Evolutionary conservation across 92 coral and sea anemone species (phyloP).

Genomic region (Zoanthus sansibaricus): DNA sequence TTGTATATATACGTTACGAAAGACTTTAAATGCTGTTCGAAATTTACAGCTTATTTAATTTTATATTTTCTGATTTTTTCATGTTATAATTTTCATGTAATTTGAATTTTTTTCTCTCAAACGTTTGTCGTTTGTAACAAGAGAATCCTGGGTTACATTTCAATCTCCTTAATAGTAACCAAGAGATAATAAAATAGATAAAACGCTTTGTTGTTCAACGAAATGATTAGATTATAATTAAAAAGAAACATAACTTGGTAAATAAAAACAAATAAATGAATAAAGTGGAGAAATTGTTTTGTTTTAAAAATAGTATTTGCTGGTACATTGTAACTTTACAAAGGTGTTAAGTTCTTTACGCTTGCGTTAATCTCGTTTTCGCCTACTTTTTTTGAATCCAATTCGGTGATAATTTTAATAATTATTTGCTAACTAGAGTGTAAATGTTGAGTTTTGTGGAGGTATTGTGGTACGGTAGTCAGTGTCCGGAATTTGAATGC

Average conservation of each 20-base stretch:
- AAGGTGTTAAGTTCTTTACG: no score
- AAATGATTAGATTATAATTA: slow-evolving; percentile 20
- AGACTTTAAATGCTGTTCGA: background rate
- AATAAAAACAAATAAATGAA: background rate
- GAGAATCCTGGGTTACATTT: background rate
- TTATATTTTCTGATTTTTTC: slow-evolving; percentile 17
- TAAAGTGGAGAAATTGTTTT: slow-evolving; percentile 21
- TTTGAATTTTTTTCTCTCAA: slow-evolving; percentile 8
- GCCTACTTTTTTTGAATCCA: no score
- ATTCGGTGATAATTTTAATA: no score
- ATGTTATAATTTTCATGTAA: background rate
- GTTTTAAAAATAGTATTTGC: background rate
- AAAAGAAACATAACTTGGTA: slow-evolving; percentile 7
- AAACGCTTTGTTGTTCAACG: background rate
- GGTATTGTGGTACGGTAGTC: no score
- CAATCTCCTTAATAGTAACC: background rate
- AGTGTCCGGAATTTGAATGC: no score
- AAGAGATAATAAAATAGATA: background rate
- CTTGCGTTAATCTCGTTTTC: no score
- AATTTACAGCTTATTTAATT: slow-evolving; percentile 12
- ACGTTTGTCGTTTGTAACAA: background rate
- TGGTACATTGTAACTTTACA: background rate
- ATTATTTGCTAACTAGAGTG: no score
- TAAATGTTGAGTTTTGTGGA: no score
- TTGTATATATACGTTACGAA: background rate